Conservation (phyloP, 23 tunicate genomes). For the Aplidium turbinatum region DNA sequence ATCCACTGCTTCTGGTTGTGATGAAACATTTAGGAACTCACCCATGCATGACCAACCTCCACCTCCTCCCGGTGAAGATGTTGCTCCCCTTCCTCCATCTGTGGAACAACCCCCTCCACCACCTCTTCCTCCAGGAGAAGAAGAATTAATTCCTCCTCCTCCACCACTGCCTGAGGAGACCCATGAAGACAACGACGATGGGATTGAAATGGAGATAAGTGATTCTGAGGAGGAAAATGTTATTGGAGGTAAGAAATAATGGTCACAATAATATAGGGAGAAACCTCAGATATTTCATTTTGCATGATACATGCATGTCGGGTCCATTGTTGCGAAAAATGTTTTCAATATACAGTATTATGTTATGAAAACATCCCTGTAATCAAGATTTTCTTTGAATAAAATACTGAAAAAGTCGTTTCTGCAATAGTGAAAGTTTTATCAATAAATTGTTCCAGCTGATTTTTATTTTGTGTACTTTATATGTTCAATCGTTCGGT, state of each 20-base stretch:
- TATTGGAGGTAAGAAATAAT: too few species aligned
- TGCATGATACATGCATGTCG: neutral
- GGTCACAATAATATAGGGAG: too few species aligned
- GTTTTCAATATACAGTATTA: neutral
- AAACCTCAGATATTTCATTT: neutral
- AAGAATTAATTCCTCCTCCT: slow-evolving; percentile 34
- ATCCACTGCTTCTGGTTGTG: neutral
- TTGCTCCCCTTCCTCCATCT: slow-evolving; percentile 40
- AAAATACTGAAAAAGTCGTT: too few species aligned
- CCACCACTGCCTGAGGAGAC: slow-evolving; percentile 42
- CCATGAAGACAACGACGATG: slow-evolving; percentile 68
- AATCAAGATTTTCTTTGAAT: too few species aligned
- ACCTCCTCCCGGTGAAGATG: slow-evolving; percentile 57
- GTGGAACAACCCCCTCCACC: slow-evolving; percentile 45
- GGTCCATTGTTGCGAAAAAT: neutral
- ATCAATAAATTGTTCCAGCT: too few species aligned
- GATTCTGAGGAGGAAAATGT: slow-evolving; percentile 77
- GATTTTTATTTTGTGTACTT: too few species aligned
- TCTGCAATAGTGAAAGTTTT: too few species aligned
- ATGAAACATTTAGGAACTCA: slow-evolving; percentile 17
- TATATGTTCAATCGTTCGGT: too few species aligned
- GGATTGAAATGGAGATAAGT: slow-evolving; percentile 94
- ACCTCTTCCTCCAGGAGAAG: slow-evolving; percentile 50
- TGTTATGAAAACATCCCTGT: neutral
- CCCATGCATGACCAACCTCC: slow-evolving; percentile 34